Conservation (phyloP, 2,797 vertebrate species). For the Cygnus olor region DNA sequence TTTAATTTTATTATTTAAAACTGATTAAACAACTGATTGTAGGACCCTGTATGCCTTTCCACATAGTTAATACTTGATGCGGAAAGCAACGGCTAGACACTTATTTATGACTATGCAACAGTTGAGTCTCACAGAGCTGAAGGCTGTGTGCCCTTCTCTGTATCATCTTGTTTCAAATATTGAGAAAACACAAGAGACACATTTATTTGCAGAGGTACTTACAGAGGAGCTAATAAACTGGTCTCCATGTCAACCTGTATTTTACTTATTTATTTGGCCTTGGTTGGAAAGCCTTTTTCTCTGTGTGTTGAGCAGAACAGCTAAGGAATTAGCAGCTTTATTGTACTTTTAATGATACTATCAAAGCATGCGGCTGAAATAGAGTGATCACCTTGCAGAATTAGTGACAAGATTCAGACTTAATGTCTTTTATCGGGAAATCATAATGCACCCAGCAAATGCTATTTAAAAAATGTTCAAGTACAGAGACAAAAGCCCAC, state of each 20-base stretch:
- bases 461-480: not conserved
- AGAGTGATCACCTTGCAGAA: not conserved
- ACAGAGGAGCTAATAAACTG: conserved; percentile 30
- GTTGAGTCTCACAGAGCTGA: not conserved
- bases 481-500: not conserved
- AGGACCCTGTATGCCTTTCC: conserved; percentile 18
- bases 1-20: conserved; percentile 58
- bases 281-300: not conserved
- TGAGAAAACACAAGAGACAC: not conserved
- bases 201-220: conserved; percentile 49
- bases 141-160: not conserved
- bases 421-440: conserved; percentile 9
- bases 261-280: conserved; percentile 33
- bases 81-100: not conserved
- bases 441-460: not conserved
- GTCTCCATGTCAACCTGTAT: conserved; percentile 37
- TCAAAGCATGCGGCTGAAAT: not conserved
- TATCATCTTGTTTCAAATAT: conserved; percentile 1
- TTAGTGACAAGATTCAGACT: not conserved
- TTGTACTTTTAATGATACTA: not conserved
- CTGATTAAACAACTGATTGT: conserved; percentile 62
- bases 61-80: not conserved
- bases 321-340: not conserved
- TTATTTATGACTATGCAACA: conserved; percentile 26
- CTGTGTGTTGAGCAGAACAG: not conserved